Conservation (phyloP, 1,140 invertebrate species). For the Drosophila biarmipes region DNA sequence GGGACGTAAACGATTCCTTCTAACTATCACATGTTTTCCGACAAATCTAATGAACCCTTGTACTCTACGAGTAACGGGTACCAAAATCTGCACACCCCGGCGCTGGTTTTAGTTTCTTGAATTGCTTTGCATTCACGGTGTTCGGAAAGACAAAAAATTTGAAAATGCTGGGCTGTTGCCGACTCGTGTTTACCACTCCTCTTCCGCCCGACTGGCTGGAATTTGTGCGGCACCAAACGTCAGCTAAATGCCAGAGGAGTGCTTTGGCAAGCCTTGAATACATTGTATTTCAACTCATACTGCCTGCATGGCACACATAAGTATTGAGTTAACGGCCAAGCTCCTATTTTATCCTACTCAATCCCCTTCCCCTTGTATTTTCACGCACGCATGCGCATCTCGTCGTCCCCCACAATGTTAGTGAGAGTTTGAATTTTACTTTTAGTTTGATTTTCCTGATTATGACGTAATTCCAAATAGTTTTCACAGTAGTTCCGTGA, state of each 20-base stretch:
- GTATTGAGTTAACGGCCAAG: slow-evolving; percentile 22
- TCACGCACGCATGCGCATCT: slow-evolving; percentile 72
- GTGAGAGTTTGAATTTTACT: slow-evolving; percentile 77
- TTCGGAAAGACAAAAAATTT: slow-evolving; percentile 13
- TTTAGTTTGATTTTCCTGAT: slow-evolving; percentile 41
- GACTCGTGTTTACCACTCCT: slow-evolving; percentile 55
- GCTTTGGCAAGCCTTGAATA: slow-evolving; percentile 48
- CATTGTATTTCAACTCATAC: slow-evolving; percentile 39
- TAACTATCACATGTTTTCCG: no score
- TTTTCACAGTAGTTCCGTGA: slow-evolving; percentile 33
- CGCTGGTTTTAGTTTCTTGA: slow-evolving; percentile 25
- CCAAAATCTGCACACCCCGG: slow-evolving; percentile 45
- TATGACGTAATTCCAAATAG: slow-evolving; percentile 60
- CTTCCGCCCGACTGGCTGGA: slow-evolving; percentile 44
- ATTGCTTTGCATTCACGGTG: neutral
- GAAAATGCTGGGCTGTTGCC: slow-evolving; percentile 28
- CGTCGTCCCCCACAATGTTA: slow-evolving; percentile 18
- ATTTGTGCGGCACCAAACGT: slow-evolving; percentile 47
- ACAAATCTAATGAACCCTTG: no score
- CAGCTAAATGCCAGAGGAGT: slow-evolving; percentile 64
- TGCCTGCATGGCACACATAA: slow-evolving; percentile 24
- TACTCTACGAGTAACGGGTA: no score
- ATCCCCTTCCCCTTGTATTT: slow-evolving; percentile 30
- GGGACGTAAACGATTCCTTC: no score
- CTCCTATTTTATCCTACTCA: slow-evolving; percentile 1